These are phyloP conservation scores for Erythrocercus mccallii DNA, from an alignment of 2,113 vertebrate genomes.

Conservation along the genomic window DNA sequence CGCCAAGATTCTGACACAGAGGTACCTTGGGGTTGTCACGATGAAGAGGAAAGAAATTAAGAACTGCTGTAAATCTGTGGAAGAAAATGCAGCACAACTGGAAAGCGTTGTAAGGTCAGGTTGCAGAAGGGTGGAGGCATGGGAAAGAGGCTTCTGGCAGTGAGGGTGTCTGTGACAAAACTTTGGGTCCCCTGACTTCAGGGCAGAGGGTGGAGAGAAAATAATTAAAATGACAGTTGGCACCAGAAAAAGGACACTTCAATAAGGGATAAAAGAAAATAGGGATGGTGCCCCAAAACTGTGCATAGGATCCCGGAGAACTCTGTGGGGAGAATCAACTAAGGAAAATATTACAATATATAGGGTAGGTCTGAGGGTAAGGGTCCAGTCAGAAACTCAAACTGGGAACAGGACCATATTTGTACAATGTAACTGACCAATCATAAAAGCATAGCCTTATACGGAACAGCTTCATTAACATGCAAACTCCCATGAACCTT, in stretches of 20 bases:
- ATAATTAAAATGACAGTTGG: not conserved
- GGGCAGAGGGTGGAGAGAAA: not conserved
- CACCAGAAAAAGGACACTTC: not conserved
- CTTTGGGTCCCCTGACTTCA: not conserved
- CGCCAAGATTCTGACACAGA: not conserved
- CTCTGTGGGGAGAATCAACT: not conserved
- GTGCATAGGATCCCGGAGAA: not conserved
- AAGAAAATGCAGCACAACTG: not conserved
- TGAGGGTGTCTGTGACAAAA: not conserved
- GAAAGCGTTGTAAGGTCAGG: not conserved
- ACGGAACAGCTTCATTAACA: not conserved
- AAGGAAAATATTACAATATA: not conserved
- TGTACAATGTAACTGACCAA: not conserved
- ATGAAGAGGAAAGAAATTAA: not conserved
- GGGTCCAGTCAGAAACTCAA: not conserved
- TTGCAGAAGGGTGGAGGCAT: not conserved
- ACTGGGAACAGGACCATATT: not conserved
- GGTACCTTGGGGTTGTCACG: not conserved
- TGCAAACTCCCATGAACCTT: not conserved
- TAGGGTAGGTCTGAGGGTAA: not conserved
- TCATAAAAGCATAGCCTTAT: not conserved
- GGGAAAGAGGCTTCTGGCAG: not conserved
- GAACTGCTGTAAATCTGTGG: not conserved
- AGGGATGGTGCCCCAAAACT: not conserved
- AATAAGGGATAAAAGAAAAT: not conserved